Evolutionary conservation across 2,888 invertebrate genomes (phyloP).

Genomic region (Melanotus villosus): DNA sequence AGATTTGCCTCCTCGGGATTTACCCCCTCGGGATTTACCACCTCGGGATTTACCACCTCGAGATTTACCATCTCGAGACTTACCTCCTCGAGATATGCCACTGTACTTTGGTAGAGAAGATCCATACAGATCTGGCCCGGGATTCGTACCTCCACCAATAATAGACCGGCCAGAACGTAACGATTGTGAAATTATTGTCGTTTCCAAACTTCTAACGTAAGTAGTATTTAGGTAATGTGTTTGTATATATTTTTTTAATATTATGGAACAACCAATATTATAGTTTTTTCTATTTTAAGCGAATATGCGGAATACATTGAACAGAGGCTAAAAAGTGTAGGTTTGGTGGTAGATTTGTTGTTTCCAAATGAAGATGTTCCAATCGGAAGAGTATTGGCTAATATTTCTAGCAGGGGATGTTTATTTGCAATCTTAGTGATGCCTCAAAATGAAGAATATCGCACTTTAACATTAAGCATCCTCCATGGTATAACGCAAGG

Average conservation of each 20-base stretch:
- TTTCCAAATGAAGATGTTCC: constrained; percentile 93
- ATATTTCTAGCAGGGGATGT: constrained; percentile 90
- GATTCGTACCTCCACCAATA: constrained; percentile 60
- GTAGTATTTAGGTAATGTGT: constrained; percentile 59
- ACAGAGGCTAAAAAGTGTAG: constrained; percentile 81
- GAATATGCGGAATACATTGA: constrained; percentile 93
- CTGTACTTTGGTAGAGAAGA: constrained; percentile 60
- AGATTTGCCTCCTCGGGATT: constrained; percentile 20
- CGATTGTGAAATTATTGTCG: constrained; percentile 93
- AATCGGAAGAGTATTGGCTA: constrained; percentile 83
- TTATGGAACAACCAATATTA: no score
- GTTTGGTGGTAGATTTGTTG: constrained; percentile 87
- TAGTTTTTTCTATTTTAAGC: no score
- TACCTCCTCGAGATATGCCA: constrained; percentile 38
- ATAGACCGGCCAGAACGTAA: constrained; percentile 75
- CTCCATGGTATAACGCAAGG: constrained; percentile 93
- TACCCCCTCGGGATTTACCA: constrained; percentile 37
- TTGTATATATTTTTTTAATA: no score
- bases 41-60: constrained; percentile 16
- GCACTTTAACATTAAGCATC: constrained; percentile 91
- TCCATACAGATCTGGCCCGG: constrained; percentile 64
- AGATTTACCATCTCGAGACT: constrained; percentile 19
- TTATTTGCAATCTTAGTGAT: constrained; percentile 91
- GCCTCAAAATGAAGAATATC: constrained; percentile 87
- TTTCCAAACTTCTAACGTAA: constrained; percentile 86